Percentiles rank a stretch among this genome's conserved stretches.
Conservation (phyloP, 1,140 invertebrate species). For the Drosophila athabasca region DNA sequence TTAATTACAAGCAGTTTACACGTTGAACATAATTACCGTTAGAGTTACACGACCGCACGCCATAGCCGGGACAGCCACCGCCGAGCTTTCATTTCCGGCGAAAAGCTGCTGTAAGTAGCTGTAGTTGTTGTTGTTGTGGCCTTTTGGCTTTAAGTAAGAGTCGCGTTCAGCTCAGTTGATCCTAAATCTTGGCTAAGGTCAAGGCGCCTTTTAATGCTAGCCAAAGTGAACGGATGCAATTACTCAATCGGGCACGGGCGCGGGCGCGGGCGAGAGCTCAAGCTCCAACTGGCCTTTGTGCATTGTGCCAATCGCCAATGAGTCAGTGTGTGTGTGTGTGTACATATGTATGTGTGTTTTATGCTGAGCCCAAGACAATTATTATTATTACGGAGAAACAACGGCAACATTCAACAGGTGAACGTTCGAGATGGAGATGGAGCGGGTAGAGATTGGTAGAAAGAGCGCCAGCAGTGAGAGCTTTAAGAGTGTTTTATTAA, state of each 20-base stretch:
- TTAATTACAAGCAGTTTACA: no score
- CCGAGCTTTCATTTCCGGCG: conserved; percentile 37
- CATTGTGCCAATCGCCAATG: conserved; percentile 25
- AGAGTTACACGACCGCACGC: background rate
- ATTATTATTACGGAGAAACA: conserved; percentile 37
- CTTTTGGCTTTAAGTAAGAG: conserved; percentile 27
- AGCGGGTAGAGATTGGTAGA: conserved; percentile 9
- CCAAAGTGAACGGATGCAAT: conserved; percentile 73
- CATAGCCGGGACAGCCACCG: conserved; percentile 22
- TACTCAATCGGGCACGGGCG: conserved; percentile 36
- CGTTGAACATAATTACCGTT: background rate
- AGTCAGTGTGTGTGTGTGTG: conserved; percentile 4
- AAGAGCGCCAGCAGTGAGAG: conserved; percentile 24
- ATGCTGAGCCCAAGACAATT: conserved; percentile 55
- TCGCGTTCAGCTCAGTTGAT: conserved; percentile 22
- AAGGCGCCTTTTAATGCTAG: conserved; percentile 42
- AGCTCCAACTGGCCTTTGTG: conserved; percentile 50
- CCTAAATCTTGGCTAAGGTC: conserved; percentile 56
- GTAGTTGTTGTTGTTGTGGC: no score
- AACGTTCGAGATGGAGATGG: conserved; percentile 41
- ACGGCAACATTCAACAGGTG: conserved; percentile 39
- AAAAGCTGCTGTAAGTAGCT: background rate
- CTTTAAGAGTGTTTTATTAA: conserved; percentile 48
- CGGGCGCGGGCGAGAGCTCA: no score
- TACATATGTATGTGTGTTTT: conserved; percentile 11